Conservation (phyloP, 2,113 vertebrate genomes). For the Hyperopisus bebe region DNA sequence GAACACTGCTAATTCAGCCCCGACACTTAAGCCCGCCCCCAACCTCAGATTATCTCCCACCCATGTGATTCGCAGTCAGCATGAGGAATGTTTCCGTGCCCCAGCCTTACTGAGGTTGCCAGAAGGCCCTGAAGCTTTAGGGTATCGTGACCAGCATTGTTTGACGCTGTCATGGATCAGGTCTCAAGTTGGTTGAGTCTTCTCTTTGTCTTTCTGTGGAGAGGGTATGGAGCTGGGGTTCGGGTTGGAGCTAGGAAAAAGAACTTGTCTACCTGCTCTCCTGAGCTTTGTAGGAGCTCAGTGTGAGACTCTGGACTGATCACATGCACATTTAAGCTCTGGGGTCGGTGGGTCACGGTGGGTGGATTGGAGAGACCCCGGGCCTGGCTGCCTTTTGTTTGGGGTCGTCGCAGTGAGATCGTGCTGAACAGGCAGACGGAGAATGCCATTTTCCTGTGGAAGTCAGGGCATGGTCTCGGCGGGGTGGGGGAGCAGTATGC, state of each 20-base stretch:
- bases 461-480: neutral
- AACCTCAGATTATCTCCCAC: neutral
- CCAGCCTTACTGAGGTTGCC: neutral
- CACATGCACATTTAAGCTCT: neutral
- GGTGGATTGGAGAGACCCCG: neutral
- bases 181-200: neutral
- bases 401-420: neutral
- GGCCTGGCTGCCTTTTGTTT: neutral
- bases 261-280: neutral
- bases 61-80: neutral
- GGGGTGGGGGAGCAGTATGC: neutral
- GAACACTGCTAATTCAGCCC: neutral
- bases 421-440: neutral
- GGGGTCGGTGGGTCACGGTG: neutral
- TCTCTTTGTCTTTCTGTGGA: neutral
- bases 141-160: neutral
- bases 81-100: neutral
- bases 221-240: neutral
- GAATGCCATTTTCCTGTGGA: neutral
- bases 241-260: neutral
- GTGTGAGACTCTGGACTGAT: neutral
- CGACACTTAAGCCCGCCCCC: neutral
- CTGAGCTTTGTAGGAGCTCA: neutral
- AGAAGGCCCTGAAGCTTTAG: neutral
- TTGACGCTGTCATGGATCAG: neutral